A percentile compares a stretch with the other conserved stretches of the same genome.
phyloP scores from a whole-genome alignment of 2,113 vertebrate genomes.

The Microcebus ravelobensis region DNA sequence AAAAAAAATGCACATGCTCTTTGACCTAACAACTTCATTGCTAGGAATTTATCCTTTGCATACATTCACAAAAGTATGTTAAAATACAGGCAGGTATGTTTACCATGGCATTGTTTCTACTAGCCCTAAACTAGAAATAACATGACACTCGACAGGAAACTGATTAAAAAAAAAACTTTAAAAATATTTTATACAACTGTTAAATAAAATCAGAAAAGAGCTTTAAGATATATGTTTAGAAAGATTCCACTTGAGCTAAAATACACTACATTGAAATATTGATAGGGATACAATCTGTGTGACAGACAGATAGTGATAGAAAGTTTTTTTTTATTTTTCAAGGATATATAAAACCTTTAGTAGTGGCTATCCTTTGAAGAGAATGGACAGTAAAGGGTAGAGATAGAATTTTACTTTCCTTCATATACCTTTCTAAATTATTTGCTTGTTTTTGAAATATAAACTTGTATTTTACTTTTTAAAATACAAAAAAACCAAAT shows the following conservation, averaged over 20 bases:
- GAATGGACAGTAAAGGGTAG: not conserved
- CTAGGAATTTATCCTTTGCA: not conserved
- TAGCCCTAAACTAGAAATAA: not conserved
- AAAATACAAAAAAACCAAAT: not conserved
- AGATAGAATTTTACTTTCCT: constrained; percentile 24
- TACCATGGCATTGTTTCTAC: not conserved
- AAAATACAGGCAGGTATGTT: not conserved
- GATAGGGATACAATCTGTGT: not conserved
- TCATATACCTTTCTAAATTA: not conserved
- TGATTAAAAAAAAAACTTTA: not conserved
- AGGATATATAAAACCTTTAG: not conserved
- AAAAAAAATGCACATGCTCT: not conserved
- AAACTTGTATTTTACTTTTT: not conserved
- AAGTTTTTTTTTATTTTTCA: not conserved
- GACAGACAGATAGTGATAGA: not conserved
- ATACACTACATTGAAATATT: not conserved
- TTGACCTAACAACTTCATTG: not conserved
- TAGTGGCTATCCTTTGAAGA: not conserved
- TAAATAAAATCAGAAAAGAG: not conserved
- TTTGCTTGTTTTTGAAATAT: not conserved
- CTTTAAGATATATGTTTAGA: not conserved
- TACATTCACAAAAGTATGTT: not conserved
- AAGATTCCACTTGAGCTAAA: not conserved
- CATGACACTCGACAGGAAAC: not conserved
- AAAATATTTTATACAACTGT: not conserved